phyloP scores from a whole-genome alignment of 2,888 invertebrate species.

The Cylindroiulus punctatus region DNA sequence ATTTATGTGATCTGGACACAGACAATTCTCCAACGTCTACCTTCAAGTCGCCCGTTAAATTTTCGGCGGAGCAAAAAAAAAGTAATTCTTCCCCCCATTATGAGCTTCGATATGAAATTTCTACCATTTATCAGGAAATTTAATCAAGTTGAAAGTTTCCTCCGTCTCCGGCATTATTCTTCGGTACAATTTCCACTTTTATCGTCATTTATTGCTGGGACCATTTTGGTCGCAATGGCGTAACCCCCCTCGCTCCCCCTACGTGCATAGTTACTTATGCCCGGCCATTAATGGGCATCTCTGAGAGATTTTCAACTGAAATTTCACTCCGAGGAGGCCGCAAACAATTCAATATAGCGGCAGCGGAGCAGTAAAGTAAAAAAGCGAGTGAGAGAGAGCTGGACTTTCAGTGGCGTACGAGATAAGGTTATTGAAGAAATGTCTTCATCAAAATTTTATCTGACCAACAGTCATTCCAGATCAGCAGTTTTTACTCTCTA shows the following conservation, averaged over 20 bases:
- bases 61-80: neutral
- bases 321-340: constrained; percentile 22
- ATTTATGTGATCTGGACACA: too few relatives aligned
- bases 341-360: constrained; percentile 15
- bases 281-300: neutral
- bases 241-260: neutral
- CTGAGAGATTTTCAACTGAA: neutral
- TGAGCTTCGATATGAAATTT: constrained; percentile 6
- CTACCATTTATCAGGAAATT: constrained; percentile 5
- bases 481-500: constrained; percentile 51
- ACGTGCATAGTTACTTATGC: neutral
- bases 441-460: constrained; percentile 56
- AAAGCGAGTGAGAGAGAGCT: neutral
- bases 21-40: too few relatives aligned
- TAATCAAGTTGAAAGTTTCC: constrained; percentile 6
- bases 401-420: constrained; percentile 6
- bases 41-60: neutral
- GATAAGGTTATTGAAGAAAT: constrained; percentile 55
- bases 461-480: constrained; percentile 55
- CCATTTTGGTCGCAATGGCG: neutral
- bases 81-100: neutral
- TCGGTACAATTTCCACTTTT: neutral
- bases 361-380: neutral
- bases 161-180: neutral
- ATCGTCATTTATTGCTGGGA: neutral